phyloP scores from a whole-genome alignment of 2,888 invertebrate genomes.

The Scaeva pyrastri region DNA sequence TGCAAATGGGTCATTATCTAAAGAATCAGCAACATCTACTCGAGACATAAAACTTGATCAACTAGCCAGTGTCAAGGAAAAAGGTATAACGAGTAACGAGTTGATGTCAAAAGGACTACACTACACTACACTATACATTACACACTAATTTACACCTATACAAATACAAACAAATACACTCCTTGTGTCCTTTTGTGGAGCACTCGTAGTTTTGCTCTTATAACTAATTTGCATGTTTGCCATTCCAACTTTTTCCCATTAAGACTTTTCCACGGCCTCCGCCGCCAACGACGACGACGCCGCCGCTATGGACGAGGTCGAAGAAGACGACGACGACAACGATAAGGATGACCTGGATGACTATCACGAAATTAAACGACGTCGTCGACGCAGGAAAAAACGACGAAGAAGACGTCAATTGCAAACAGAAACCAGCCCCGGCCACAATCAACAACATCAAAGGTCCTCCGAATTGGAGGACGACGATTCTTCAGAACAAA shows the following conservation, averaged over 20 bases:
- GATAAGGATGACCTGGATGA: constrained; percentile 51
- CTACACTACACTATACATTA: background rate
- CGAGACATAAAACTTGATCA: constrained; percentile 14
- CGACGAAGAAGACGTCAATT: constrained; percentile 51
- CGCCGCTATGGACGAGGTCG: constrained; percentile 51
- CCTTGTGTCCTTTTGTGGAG: background rate
- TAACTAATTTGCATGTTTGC: constrained; percentile 46
- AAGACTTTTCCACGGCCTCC: constrained; percentile 32
- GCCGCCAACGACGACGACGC: constrained; percentile 52
- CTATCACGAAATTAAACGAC: constrained; percentile 68
- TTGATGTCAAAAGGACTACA: background rate
- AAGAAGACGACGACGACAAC: constrained; percentile 18
- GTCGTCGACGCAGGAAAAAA: constrained; percentile 61
- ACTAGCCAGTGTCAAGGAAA: constrained; percentile 31
- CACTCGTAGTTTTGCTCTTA: background rate
- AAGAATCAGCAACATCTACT: constrained; percentile 34
- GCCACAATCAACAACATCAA: constrained; percentile 19
- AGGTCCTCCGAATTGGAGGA: constrained; percentile 78
- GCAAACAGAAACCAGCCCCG: constrained; percentile 43
- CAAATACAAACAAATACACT: background rate
- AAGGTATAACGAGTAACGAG: constrained; percentile 60
- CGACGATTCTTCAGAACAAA: constrained; percentile 78
- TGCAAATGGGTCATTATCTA: constrained; percentile 80
- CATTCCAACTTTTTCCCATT: constrained; percentile 4
- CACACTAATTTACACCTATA: background rate